A percentile compares a stretch with the other conserved stretches of the same genome.
Conservation (phyloP, 2,797 vertebrate species). For the Alca torda region DNA sequence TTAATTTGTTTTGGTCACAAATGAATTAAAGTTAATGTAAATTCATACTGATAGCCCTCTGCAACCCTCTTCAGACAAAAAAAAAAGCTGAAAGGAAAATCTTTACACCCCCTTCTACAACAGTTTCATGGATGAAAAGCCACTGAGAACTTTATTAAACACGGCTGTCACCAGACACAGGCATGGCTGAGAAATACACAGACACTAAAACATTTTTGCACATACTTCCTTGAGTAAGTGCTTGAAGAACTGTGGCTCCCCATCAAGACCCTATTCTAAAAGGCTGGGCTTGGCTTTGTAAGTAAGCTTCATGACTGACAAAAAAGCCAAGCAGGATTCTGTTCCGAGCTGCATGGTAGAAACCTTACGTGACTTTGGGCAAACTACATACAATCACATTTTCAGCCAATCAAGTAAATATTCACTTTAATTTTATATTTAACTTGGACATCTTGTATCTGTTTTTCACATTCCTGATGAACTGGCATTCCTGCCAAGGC, state of each 20-base stretch:
- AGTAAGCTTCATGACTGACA: neutral
- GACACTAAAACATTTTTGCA: neutral
- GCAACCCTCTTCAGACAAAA: neutral
- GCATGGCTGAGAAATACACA: neutral
- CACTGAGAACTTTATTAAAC: neutral
- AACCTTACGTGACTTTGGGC: neutral
- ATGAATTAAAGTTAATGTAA: neutral
- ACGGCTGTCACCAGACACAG: neutral
- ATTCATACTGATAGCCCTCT: neutral
- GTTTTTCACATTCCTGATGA: neutral
- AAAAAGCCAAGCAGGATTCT: neutral
- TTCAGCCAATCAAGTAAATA: neutral
- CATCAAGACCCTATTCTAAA: neutral
- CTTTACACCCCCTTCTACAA: neutral
- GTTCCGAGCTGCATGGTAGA: neutral
- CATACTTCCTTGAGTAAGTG: neutral
- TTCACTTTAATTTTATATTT: neutral
- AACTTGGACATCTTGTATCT: neutral
- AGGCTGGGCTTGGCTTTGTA: neutral
- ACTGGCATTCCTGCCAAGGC: neutral
- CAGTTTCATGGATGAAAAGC: neutral
- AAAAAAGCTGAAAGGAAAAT: neutral
- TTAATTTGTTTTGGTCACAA: neutral
- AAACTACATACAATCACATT: neutral
- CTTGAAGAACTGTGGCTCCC: neutral